Evolutionary conservation across 1,140 invertebrate genomes (phyloP), one percentile per base, ranked within the genome.

Genomic region (Drosophila ercepeae): DNA sequence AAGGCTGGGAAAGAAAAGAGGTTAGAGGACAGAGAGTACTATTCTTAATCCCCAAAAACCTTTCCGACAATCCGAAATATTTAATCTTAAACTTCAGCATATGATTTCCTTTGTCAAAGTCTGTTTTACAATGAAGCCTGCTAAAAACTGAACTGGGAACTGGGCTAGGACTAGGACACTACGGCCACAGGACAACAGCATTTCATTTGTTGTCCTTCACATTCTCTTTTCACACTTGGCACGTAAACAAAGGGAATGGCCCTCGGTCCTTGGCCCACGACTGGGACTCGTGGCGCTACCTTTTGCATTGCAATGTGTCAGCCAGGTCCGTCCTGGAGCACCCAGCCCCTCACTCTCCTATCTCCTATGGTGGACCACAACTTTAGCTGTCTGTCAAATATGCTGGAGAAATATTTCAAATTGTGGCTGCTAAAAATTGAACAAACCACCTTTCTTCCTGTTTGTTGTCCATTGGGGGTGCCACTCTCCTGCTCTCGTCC

Each of bases 401-500:
- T 86, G 73, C 82, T 74, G 60, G 72, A 81, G 81, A 86, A 86
- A 86, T 86, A 86, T 86, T 86, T 88, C 81, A 86, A 86, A 86
- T 88, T 86, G 82, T 88, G 81, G 82, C 82, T 86, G 81, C 81
- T 86, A 81, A 88, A 86, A 86, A 88, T 77, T 88, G 76, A 86
- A 86, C 79, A 64, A 60, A 58, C 65, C 59, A 76, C 36, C 50
- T 39, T 42, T 29, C 29, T 21, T 13, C 23, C 29, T 39, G 27
- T 58, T 55, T 46, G 25, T 67, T 63, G 70, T 73, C 45, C 73
- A 60, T 57, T 13, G 51, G 68, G 50, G 55, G 39, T 39, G n/a
- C 36, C 36, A 39, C n/a, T 52, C 57, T 14, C 50, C n/a, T n/a
- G n/a, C n/a, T 14, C 13, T 32, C 49, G 27, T 7, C 8, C 29